Conservation (phyloP, 2,797 vertebrate genomes). For the Synaphobranchus kaupii region DNA sequence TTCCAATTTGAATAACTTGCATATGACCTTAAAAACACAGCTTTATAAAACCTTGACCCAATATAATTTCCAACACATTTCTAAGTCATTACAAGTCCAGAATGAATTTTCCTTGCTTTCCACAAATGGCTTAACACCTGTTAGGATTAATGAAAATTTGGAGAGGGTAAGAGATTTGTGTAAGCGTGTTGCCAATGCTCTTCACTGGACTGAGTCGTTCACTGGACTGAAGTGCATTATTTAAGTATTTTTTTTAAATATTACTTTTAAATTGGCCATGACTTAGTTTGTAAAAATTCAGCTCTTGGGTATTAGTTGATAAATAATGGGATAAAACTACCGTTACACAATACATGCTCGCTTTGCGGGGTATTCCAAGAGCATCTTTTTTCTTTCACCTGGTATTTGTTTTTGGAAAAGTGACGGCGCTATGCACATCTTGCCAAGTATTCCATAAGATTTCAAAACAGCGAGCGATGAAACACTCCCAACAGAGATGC, state of each 20-base stretch:
- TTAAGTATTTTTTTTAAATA: not conserved
- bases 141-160: constrained; percentile 29
- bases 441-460: constrained; percentile 38
- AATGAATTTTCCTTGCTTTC: constrained; percentile 5
- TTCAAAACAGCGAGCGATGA: constrained; percentile 44
- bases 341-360: constrained; percentile 22
- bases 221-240: constrained; percentile 8
- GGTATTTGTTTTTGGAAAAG: constrained; percentile 47
- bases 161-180: constrained; percentile 9
- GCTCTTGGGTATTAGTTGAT: not conserved
- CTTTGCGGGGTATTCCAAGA: constrained; percentile 29
- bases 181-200: not conserved
- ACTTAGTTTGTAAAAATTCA: constrained; percentile 21
- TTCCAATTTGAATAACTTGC: not conserved
- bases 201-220: too few relatives aligned
- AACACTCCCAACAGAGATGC: constrained; percentile 25
- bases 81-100: constrained; percentile 21
- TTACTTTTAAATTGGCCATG: constrained; percentile 22
- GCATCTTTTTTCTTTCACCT: constrained; percentile 41
- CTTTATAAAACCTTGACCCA: not conserved
- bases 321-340: constrained; percentile 23
- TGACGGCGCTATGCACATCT: constrained; percentile 21
- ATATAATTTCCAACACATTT: constrained; percentile 14
- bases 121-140: constrained; percentile 16
- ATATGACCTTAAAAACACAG: not conserved